phyloP scores from a whole-genome alignment of 2,888 invertebrate genomes.

The Cactoblastis cactorum region DNA sequence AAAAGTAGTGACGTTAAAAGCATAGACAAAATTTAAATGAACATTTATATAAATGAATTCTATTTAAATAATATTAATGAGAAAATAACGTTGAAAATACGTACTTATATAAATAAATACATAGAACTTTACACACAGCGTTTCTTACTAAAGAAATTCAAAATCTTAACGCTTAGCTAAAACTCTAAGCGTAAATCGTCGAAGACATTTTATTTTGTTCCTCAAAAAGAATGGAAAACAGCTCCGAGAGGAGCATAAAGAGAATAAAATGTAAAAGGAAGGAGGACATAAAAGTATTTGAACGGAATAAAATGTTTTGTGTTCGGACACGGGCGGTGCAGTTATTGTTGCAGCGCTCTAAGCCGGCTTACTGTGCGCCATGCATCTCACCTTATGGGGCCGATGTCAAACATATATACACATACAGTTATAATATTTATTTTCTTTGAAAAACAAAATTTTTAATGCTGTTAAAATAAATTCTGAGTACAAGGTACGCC shows the following conservation, averaged over 20 bases:
- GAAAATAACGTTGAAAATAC: too few relatives aligned
- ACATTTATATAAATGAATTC: too few relatives aligned
- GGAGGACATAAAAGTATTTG: conserved; percentile 10
- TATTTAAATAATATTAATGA: too few relatives aligned
- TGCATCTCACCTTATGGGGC: conserved; percentile 6
- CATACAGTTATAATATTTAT: background rate
- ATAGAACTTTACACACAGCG: too few relatives aligned
- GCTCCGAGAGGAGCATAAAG: background rate
- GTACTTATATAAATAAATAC: too few relatives aligned
- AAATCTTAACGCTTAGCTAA: background rate
- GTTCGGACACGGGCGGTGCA: conserved; percentile 1
- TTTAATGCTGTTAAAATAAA: too few relatives aligned
- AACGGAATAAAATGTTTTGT: conserved; percentile 12
- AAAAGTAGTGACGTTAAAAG: too few relatives aligned
- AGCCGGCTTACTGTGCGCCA: conserved; percentile 19
- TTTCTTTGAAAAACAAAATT: too few relatives aligned
- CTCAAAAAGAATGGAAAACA: conserved; percentile 4
- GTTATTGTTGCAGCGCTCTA: conserved; percentile 11
- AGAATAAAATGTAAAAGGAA: conserved; percentile 1
- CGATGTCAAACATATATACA: background rate
- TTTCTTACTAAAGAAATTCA: too few relatives aligned
- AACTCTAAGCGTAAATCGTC: background rate
- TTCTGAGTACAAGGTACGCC: too few relatives aligned
- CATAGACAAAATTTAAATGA: too few relatives aligned
- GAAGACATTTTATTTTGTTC: background rate